Evolutionary conservation across 2,888 invertebrate species (phyloP).

Genomic region (Lepidonotus clava): DNA sequence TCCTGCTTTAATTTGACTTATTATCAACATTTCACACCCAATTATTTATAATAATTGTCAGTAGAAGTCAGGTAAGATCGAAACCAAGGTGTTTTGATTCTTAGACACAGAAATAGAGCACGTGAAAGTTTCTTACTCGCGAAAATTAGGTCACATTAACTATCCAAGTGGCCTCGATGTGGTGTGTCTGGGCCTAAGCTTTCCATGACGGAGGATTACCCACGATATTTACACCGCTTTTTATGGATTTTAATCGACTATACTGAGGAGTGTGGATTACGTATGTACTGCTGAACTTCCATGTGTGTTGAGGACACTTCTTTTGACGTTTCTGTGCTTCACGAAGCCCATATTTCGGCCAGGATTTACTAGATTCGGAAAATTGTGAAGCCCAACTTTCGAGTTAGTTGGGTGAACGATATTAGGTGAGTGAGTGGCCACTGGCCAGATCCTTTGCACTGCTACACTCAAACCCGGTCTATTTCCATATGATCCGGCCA

Average conservation of each 20-base stretch:
- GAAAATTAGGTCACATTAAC: slow-evolving; percentile 42
- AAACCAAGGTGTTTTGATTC: background rate
- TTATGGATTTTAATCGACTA: background rate
- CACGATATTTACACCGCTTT: slow-evolving; percentile 21
- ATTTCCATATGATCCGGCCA: background rate
- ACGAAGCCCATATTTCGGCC: background rate
- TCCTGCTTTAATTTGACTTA: too few species aligned
- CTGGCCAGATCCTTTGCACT: too few species aligned
- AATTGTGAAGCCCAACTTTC: background rate
- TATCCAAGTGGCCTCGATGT: slow-evolving; percentile 47
- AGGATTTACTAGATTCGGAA: background rate
- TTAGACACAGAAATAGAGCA: background rate
- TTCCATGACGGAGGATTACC: background rate
- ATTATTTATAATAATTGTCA: too few species aligned
- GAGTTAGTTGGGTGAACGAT: slow-evolving; percentile 28
- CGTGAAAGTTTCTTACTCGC: background rate
- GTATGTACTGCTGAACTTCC: background rate
- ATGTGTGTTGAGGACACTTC: background rate
- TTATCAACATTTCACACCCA: too few species aligned
- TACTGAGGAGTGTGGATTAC: background rate
- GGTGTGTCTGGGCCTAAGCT: slow-evolving; percentile 7
- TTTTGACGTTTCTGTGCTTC: background rate
- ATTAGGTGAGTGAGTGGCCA: slow-evolving; percentile 31
- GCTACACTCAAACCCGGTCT: too few species aligned
- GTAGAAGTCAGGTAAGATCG: too few species aligned